Conservation (phyloP, 2,797 vertebrate species). For the Malacoctenus gilli region DNA sequence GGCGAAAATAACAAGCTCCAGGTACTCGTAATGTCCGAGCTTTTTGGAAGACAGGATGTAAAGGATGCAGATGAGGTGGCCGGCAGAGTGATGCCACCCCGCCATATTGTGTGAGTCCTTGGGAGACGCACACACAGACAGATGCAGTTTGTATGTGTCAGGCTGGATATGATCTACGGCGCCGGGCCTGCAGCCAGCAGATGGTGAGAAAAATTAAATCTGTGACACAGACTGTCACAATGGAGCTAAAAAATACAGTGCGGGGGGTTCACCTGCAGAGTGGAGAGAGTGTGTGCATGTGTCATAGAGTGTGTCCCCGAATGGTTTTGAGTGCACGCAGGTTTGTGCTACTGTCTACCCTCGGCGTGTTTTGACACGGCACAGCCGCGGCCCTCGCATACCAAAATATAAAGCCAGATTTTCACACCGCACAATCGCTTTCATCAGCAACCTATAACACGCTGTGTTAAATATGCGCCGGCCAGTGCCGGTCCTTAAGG, state of each 20-base stretch:
- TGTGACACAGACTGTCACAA: conserved; percentile 73
- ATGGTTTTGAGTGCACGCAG: conserved; percentile 7
- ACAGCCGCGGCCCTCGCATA: conserved; percentile 35
- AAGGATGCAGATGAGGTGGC: conserved; percentile 68
- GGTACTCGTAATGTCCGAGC: conserved; percentile 29
- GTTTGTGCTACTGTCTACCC: conserved; percentile 28
- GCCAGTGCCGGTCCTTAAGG: conserved; percentile 10
- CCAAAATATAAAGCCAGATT: not conserved
- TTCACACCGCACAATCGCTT: conserved; percentile 12
- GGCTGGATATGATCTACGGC: conserved; percentile 76
- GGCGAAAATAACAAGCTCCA: not conserved
- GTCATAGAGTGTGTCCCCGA: conserved; percentile 25
- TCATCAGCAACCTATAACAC: not conserved
- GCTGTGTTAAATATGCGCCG: conserved; percentile 17
- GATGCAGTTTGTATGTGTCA: conserved; percentile 83
- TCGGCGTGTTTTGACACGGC: conserved; percentile 41
- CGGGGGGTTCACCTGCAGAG: conserved; percentile 68
- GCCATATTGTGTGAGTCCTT: conserved; percentile 81
- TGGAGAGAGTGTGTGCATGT: not conserved
- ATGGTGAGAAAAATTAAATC: conserved; percentile 83
- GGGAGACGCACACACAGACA: conserved; percentile 77
- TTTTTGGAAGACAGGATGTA: conserved; percentile 61
- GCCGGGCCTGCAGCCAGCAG: conserved; percentile 81
- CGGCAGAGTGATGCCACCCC: conserved; percentile 64
- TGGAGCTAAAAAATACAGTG: conserved; percentile 69